Conservation (phyloP, 2,888 invertebrate species). For the Stomorhina lunata region DNA sequence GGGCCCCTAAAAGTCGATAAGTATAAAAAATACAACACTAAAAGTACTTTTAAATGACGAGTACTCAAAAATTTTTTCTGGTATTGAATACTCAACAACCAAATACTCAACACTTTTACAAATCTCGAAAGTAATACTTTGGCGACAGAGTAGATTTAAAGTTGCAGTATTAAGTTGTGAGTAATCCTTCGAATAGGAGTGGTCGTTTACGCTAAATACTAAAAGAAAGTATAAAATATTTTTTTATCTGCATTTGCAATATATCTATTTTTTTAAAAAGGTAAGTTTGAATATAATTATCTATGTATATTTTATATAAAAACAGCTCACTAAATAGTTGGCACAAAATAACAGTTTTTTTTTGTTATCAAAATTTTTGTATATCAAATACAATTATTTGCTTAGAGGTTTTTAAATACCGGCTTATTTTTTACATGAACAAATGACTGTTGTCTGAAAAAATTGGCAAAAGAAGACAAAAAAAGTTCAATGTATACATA, state of each 20-base stretch:
- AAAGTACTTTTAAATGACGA: no score
- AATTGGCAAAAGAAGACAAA: conserved; percentile 9
- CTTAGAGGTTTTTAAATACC: conserved; percentile 13
- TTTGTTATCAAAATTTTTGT: not conserved
- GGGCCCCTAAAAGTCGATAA: not conserved
- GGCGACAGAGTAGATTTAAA: conserved; percentile 61
- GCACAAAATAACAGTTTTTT: conserved; percentile 4
- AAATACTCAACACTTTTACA: no score
- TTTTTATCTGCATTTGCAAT: conserved; percentile 44
- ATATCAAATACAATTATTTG: not conserved
- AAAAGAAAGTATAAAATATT: conserved; percentile 40
- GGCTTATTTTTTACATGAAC: conserved; percentile 31
- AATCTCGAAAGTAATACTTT: conserved; percentile 27
- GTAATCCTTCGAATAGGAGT: conserved; percentile 68
- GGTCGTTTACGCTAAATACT: conserved; percentile 56
- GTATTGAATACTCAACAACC: no score
- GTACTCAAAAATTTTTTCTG: no score
- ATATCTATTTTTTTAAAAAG: conserved; percentile 55
- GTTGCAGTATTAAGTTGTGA: conserved; percentile 66
- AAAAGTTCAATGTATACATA: conserved; percentile 22
- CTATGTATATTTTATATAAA: not conserved
- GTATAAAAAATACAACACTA: no score
- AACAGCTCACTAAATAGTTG: not conserved
- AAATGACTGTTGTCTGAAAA: conserved; percentile 47
- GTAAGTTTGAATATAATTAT: conserved; percentile 34